Evolutionary conservation across 2,888 invertebrate species (phyloP), one percentile per base, ranked within the genome.

Genomic region (Carpatolechia fugitivella): DNA sequence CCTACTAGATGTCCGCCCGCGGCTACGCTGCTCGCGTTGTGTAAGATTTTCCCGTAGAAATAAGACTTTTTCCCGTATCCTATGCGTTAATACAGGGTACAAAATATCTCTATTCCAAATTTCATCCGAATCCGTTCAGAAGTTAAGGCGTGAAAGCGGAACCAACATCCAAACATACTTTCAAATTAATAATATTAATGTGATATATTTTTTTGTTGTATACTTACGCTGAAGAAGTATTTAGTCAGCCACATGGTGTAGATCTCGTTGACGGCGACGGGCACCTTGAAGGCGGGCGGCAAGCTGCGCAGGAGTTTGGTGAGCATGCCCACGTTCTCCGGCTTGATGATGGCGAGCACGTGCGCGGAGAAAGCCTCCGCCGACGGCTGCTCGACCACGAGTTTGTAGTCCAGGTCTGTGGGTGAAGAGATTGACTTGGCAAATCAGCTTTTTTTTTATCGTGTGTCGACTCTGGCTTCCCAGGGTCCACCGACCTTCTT

Each of bases 391-490:
- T 69, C 73, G 50, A 91, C 66, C 10, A 93, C 66, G 52, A 87
- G 62, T 71, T 92, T 92, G 78, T 93, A 93, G 77, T 86, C 80
- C 30, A 87, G 56, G 1, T 85, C 87, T 87, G 63, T 4, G 20
- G 24, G 1, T 8, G 8, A 3, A 33, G 24, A 24, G 6, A 6
- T 6, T 24, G 24, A 24, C 24, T 24, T 4, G 3, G 24, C 24
- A 6, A 24, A n/a, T n/a, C n/a, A n/a, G n/a, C 24, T 4, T 24
- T 4, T 4, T 24, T 24, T 6, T 4, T 24, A 24, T 24, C 3
- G 6, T 4, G 3, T 24, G 24, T n/a, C 24, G 6, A 24, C 24
- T 6, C 24, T 24, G 6, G 24, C 24, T 24, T 6, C 24, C 3
- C 6, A 4, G 24, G 6, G 24, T 24, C 3, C 24, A 24, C 24